Percentiles rank a stretch among this genome's conserved stretches.
Conservation (phyloP, 2,888 invertebrate genomes). For the Agrotis segetum region DNA sequence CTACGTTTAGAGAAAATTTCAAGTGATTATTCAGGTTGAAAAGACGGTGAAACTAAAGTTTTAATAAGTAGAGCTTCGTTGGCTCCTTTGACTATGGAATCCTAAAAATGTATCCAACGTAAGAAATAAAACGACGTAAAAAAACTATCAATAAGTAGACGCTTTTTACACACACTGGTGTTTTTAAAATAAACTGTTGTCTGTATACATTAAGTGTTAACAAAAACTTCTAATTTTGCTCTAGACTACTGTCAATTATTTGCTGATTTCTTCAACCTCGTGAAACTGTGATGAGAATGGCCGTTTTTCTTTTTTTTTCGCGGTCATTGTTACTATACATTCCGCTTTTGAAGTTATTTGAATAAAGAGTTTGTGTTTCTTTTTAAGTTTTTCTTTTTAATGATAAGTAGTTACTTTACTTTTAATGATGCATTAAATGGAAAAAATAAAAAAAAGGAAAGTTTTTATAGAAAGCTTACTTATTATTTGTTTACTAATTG, state of each 20-base stretch:
- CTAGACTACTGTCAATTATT: conserved; percentile 48
- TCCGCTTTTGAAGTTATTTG: conserved; percentile 31
- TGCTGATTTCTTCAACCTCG: conserved; percentile 51
- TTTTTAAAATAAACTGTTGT: conserved; percentile 45
- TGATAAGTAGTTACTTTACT: too few species aligned
- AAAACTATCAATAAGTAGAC: conserved; percentile 49
- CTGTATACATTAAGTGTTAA: conserved; percentile 26
- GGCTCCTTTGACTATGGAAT: not conserved
- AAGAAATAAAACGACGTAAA: conserved; percentile 20
- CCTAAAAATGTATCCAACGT: conserved; percentile 16
- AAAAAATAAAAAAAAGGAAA: too few species aligned
- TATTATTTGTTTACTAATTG: too few species aligned
- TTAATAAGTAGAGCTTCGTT: too few species aligned
- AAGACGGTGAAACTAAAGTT: not conserved
- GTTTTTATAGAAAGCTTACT: too few species aligned
- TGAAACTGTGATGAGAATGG: conserved; percentile 38
- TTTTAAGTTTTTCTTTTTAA: conserved; percentile 22
- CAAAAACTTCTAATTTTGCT: conserved; percentile 53
- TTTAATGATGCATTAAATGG: too few species aligned
- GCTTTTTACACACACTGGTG: conserved; percentile 43
- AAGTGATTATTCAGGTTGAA: not conserved
- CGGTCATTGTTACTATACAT: conserved; percentile 18
- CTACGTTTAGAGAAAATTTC: too few species aligned
- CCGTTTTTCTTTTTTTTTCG: conserved; percentile 19
- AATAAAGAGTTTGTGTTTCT: conserved; percentile 31